Evolutionary conservation across 2,888 invertebrate species (phyloP), one percentile per base, ranked within the genome.

Genomic region (Punctoribates punctum): DNA sequence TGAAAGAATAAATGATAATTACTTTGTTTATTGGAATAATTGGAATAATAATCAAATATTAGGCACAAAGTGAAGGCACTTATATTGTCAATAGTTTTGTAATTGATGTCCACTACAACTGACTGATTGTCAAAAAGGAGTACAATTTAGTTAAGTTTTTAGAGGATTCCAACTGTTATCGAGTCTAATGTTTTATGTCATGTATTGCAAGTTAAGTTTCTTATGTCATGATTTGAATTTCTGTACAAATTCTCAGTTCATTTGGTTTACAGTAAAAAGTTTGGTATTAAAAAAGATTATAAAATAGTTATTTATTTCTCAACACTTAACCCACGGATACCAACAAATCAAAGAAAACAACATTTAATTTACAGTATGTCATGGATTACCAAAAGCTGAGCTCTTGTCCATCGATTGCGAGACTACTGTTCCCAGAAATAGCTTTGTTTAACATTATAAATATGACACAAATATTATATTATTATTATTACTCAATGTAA

Each of bases 251-350:
- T 34, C 27, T 29, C 3, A 6, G 8, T 57, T 25, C 42, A 42
- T 42, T 67, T 67, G 15, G 38, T 67, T 67, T 67, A 67, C 67
- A 67, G n/a, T 67, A 38, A n/a, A 62, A 62, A 27, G 62, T 62
- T 67, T 23, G 20, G 67, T 42, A 67, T 67, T 67, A 34, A 34
- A 20, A 29, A 9, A 67, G 23, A n/a, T 67, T 9, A n/a, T 67
- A 20, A 11, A 27, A 13, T 15, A 17, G 15, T 60, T 60, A 27
- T 60, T 27, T 60, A 23, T 23, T 27, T 38, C 9, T 42, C 46
- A 72, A 25, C 72, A 48, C 13, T 46, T 42, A 70, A 38, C 70
- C 70, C 20, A 13, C 27, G 8, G 20, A 46, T 65, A 46, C 42
- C 72, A 42, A 46, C 46, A 72, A 72, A 72, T 72, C 23, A 46